A percentile compares a stretch with the other conserved stretches of the same genome.
phyloP scores from a whole-genome alignment of 2,113 vertebrate genomes.

The Podilymbus podiceps region DNA sequence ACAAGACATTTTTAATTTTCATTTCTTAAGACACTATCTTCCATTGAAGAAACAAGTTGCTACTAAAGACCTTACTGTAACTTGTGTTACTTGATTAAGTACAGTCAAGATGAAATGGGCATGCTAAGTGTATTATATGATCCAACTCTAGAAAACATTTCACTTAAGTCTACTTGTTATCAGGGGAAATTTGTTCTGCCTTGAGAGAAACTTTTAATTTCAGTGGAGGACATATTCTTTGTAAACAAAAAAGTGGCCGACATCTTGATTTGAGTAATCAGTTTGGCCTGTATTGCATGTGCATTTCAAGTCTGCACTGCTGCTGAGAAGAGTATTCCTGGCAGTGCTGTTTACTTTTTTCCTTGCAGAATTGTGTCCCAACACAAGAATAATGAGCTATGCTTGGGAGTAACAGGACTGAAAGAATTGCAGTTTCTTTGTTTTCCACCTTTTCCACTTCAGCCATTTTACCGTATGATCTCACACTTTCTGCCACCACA shows the following conservation, averaged over 20 bases:
- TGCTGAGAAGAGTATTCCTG: background rate
- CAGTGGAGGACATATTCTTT: background rate
- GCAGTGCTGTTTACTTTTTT: background rate
- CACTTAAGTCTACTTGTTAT: background rate
- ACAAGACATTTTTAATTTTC: background rate
- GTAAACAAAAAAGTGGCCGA: background rate
- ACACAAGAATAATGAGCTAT: background rate
- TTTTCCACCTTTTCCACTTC: background rate
- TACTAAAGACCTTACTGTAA: background rate
- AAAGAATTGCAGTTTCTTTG: background rate
- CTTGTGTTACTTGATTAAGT: background rate
- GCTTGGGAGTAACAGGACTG: background rate
- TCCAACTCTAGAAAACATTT: background rate
- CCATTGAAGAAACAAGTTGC: background rate
- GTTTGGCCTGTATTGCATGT: background rate
- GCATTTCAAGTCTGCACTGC: background rate
- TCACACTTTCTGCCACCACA: background rate
- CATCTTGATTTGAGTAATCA: background rate
- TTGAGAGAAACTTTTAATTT: background rate
- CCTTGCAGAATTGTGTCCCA: background rate
- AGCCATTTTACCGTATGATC: background rate
- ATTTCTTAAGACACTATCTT: background rate
- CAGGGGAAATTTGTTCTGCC: background rate
- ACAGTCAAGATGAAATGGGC: background rate
- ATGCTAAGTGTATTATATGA: background rate